phyloP scores from a whole-genome alignment of 2,888 invertebrate species.

The Lasioglossum lativentre region DNA sequence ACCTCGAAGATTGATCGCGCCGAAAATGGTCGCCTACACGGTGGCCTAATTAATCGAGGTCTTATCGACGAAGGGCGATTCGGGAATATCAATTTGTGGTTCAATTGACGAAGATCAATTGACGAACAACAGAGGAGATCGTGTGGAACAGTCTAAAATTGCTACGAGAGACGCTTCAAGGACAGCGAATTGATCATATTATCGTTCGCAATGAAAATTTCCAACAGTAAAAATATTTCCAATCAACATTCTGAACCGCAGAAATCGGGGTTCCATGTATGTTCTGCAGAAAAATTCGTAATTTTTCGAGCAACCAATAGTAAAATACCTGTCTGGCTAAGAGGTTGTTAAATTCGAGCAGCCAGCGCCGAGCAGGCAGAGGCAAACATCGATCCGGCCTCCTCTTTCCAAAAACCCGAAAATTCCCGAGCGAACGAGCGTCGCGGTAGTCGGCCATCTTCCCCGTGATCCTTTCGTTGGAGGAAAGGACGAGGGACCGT shows the following conservation, averaged over 20 bases:
- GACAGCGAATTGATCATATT: background rate
- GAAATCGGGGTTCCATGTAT: background rate
- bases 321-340: background rate
- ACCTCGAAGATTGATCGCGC: background rate
- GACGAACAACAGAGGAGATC: background rate
- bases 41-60: background rate
- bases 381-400: background rate
- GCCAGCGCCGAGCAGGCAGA: background rate
- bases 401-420: background rate
- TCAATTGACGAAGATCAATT: background rate
- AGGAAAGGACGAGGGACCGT: background rate
- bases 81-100: background rate
- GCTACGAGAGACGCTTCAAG: background rate
- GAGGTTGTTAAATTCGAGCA: background rate
- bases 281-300: background rate
- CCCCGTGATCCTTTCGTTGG: background rate
- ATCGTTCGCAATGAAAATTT: background rate
- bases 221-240: background rate
- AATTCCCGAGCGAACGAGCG: background rate
- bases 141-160: background rate
- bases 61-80: background rate
- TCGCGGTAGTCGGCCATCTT: conserved; percentile 33
- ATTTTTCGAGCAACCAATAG: background rate
- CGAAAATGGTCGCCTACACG: background rate
- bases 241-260: background rate